Evolutionary conservation across 2,797 vertebrate species (phyloP).

Genomic region (Botia kubotai): DNA sequence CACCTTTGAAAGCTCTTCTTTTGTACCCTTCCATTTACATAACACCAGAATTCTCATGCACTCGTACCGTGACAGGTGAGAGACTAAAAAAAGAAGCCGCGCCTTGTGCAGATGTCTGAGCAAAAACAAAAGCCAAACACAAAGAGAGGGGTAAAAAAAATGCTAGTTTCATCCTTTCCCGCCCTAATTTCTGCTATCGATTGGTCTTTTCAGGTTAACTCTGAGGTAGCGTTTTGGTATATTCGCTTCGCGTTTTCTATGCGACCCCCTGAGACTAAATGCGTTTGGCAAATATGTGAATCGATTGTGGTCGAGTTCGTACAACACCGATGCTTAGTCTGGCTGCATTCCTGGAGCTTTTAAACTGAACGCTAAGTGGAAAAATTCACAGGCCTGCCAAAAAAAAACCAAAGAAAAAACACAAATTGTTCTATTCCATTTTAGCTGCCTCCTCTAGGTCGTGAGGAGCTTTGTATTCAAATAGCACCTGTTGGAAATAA

Average conservation of each 20-base stretch:
- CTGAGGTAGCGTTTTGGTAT: neutral
- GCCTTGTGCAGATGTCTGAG: conserved; percentile 63
- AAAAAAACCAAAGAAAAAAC: conserved; percentile 15
- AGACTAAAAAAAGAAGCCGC: conserved; percentile 70
- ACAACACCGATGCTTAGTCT: neutral
- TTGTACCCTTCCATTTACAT: conserved; percentile 64
- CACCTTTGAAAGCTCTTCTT: conserved; percentile 41
- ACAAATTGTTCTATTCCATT: conserved; percentile 12
- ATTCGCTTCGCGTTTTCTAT: conserved; percentile 25
- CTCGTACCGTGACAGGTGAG: conserved; percentile 66
- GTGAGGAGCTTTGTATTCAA: conserved; percentile 77
- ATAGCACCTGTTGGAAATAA: conserved; percentile 82
- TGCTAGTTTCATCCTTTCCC: conserved; percentile 61
- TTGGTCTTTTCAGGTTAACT: conserved; percentile 10
- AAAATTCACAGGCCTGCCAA: conserved; percentile 8
- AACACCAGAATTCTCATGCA: conserved; percentile 61
- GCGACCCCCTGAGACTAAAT: neutral
- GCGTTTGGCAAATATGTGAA: neutral
- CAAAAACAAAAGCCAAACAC: conserved; percentile 70
- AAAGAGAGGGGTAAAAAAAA: conserved; percentile 61
- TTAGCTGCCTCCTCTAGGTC: conserved; percentile 46
- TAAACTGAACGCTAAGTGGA: neutral
- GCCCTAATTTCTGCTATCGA: conserved; percentile 28
- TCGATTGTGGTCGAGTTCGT: neutral
- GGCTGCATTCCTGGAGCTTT: neutral